Percentiles rank a stretch among this genome's conserved stretches.
Conservation (phyloP, 2,797 vertebrate species). For the Melanotaenia boesemani region DNA sequence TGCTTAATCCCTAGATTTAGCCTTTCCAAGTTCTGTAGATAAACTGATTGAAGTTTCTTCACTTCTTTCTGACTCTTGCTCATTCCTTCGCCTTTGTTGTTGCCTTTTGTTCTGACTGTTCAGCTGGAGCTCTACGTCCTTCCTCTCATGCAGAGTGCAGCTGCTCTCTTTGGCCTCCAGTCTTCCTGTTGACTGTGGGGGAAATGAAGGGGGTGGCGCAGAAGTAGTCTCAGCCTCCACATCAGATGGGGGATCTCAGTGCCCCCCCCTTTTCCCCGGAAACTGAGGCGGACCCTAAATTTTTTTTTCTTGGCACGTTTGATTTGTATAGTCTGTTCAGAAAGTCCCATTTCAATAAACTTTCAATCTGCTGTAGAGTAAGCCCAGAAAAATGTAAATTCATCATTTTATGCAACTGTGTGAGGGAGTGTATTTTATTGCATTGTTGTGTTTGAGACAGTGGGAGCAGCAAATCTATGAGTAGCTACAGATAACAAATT, state of each 20-base stretch:
- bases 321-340: conserved; percentile 48
- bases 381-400: conserved; percentile 66
- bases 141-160: conserved; percentile 62
- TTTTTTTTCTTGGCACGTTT: conserved; percentile 64
- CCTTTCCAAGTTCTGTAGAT: conserved; percentile 78
- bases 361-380: conserved; percentile 55
- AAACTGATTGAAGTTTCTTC: conserved; percentile 77
- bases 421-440: neutral
- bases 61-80: conserved; percentile 80
- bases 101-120: conserved; percentile 50
- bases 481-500: conserved; percentile 41
- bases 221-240: conserved; percentile 65
- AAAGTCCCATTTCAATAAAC: conserved; percentile 41
- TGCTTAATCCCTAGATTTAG: conserved; percentile 69
- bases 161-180: conserved; percentile 61
- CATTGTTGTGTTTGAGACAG: conserved; percentile 1
- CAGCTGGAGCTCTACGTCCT: conserved; percentile 62
- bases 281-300: conserved; percentile 61
- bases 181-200: conserved; percentile 84
- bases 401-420: conserved; percentile 42
- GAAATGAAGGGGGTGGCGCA: conserved; percentile 75
- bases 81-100: conserved; percentile 66
- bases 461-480: conserved; percentile 3
- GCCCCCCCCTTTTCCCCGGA: conserved; percentile 59
- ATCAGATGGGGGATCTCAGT: conserved; percentile 67